Evolutionary conservation across 2,888 invertebrate species (phyloP), one percentile per base, ranked within the genome.

Genomic region (Drosophila bunnanda): DNA sequence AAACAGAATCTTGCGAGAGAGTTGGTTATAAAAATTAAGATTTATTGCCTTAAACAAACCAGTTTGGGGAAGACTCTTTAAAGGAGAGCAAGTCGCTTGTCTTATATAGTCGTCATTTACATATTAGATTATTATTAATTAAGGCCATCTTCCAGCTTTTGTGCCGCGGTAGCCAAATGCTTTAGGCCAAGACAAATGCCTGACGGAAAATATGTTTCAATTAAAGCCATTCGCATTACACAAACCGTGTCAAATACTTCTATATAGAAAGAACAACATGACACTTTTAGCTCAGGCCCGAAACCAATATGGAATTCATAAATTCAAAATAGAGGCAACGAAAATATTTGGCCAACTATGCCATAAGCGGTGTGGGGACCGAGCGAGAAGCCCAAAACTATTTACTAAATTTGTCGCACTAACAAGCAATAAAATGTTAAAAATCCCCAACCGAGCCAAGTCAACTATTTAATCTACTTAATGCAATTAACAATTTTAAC

Each of bases 401-500:
- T 85, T 88, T 89, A 85, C 90, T 89, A 89, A 88, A 88, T 89
- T 86, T 89, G 89, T 86, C 88, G 78, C 86, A 78, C 87, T 87
- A 90, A 90, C 89, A 89, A 90, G 87, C 90, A 88, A 91, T 88
- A 89, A 90, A 91, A 91, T 91, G 83, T 86, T 82, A 86, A 87
- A 90, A 91, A 90, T 91, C 81, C 81, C 85, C 78, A 62, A 80
- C 70, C 68, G 65, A 64, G 54, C 75, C 64, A 59, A 75, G 83
- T 79, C 82, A 91, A 86, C 86, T 90, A 90, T 91, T 89, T 89
- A 90, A 82, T 88, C 89, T 82, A 91, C 83, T 90, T 91, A 91
- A 91, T 91, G 88, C 89, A 90, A 90, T 91, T 91, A 91, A 90
- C 83, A 85, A 86, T 84, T 82, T 86, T 88, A 83, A 89, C 88